phyloP scores from a whole-genome alignment of 2,797 vertebrate species.

The Darevskia mixta region DNA sequence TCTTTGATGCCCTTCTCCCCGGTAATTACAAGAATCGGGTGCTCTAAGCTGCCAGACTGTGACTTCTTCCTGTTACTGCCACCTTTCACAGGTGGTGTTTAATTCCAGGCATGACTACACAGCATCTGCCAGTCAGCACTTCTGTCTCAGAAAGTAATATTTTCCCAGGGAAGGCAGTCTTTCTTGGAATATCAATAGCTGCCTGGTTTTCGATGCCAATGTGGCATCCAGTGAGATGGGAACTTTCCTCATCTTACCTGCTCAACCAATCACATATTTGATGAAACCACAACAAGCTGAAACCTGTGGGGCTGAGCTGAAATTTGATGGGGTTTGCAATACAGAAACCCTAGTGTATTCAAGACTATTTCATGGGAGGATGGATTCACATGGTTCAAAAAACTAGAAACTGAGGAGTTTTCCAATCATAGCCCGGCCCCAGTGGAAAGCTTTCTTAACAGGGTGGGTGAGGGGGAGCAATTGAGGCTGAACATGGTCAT shows the following conservation, averaged over 20 bases:
- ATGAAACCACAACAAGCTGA: background rate
- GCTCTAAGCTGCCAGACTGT: background rate
- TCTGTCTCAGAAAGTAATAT: conserved; percentile 47
- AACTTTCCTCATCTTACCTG: background rate
- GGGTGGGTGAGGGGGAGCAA: too few relatives aligned
- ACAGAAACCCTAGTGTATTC: too few relatives aligned
- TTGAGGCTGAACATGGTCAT: too few relatives aligned
- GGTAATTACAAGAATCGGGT: background rate
- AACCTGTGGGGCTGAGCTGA: background rate
- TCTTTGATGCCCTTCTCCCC: conserved; percentile 17
- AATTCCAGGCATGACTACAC: conserved; percentile 22
- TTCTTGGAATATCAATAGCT: conserved; percentile 28
- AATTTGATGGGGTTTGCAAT: too few relatives aligned
- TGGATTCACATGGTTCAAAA: too few relatives aligned
- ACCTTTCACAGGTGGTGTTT: conserved; percentile 19
- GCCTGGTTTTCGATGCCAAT: background rate
- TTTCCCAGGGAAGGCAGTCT: conserved; percentile 8
- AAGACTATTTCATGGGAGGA: too few relatives aligned
- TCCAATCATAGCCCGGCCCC: too few relatives aligned
- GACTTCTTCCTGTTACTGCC: conserved; percentile 37
- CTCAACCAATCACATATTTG: background rate
- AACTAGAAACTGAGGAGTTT: too few relatives aligned
- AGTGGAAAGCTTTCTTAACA: too few relatives aligned
- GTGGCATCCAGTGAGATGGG: background rate
- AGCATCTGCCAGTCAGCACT: conserved; percentile 26